Evolutionary conservation across 2,888 invertebrate genomes (phyloP).

Genomic region (Campoplex nolae): DNA sequence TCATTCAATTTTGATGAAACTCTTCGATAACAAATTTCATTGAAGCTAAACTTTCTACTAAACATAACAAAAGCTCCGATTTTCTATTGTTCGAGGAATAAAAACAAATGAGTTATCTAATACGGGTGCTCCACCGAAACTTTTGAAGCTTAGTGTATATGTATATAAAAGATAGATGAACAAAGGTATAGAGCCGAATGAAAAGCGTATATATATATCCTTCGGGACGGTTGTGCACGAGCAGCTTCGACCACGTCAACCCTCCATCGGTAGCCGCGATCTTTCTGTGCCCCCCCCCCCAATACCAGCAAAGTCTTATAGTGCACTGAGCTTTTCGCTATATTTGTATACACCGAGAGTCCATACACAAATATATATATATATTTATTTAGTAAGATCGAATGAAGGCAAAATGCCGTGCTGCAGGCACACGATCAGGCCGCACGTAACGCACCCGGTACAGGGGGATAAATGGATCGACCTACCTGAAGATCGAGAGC

Average conservation of each 20-base stretch:
- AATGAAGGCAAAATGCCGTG: conserved; percentile 51
- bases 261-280: conserved; percentile 53
- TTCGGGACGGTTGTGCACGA: conserved; percentile 33
- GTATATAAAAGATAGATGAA: background rate
- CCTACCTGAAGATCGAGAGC: conserved; percentile 22
- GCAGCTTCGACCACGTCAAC: conserved; percentile 55
- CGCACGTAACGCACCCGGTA: conserved; percentile 55
- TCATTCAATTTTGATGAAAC: too few relatives aligned
- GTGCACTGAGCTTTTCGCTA: background rate
- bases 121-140: background rate
- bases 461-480: conserved; percentile 56
- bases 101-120: background rate
- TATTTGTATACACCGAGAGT: background rate
- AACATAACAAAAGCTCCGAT: background rate
- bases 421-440: conserved; percentile 48
- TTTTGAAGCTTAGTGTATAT: background rate
- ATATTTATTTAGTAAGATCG: conserved; percentile 3
- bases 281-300: conserved; percentile 12
- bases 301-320: background rate
- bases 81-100: background rate
- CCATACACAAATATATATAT: background rate
- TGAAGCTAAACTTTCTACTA: background rate
- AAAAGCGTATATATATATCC: background rate
- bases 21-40: background rate
- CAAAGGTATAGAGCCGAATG: background rate